Percentiles rank a stretch among this genome's conserved stretches.
phyloP scores from a whole-genome alignment of 2,797 vertebrate genomes.

The Esox lucius region DNA sequence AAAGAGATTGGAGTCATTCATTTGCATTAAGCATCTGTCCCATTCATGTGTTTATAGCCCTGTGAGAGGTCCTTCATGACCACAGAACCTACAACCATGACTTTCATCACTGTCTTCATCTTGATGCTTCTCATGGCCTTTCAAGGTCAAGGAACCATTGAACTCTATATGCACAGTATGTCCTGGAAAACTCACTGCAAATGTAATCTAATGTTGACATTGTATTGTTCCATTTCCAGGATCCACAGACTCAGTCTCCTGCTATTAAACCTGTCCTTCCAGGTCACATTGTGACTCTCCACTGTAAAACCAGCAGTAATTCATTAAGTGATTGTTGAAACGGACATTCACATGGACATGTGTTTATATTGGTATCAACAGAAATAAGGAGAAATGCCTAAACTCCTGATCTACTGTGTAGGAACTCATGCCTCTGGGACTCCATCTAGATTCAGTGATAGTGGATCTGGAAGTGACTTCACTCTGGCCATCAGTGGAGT shows the following conservation, averaged over 20 bases:
- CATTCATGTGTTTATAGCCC: not conserved
- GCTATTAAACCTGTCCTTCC: not conserved
- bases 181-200: not conserved
- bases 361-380: not conserved
- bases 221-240: not conserved
- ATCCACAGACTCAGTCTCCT: constrained; percentile 11
- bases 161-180: not conserved
- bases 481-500: constrained; percentile 45
- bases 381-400: constrained; percentile 2
- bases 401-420: not conserved
- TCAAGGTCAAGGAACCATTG: not conserved
- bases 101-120: not conserved
- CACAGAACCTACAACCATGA: not conserved
- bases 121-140: not conserved
- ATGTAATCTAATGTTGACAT: too few relatives aligned
- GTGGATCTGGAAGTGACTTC: constrained; percentile 25
- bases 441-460: constrained; percentile 16
- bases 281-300: not conserved
- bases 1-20: not conserved
- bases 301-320: not conserved
- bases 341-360: not conserved
- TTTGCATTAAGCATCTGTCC: not conserved
- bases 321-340: not conserved
- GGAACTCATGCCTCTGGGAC: not conserved
- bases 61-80: not conserved